Evolutionary conservation across 2,888 invertebrate genomes (phyloP).

Genomic region (Hydrotaea cyrtoneurina): DNA sequence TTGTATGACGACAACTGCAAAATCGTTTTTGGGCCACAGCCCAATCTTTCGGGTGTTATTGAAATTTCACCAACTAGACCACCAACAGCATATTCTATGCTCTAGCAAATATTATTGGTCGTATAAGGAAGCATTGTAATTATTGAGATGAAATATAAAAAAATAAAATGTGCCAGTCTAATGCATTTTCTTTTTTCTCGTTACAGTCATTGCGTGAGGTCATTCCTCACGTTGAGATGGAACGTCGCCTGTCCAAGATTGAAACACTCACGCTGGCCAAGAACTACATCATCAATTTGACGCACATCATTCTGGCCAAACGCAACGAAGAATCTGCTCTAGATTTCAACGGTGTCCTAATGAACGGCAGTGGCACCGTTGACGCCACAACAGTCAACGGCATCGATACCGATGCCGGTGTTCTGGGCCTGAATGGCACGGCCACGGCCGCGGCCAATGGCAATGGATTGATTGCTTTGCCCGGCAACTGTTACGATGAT

Average conservation of each 20-base stretch:
- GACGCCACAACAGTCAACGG: conserved; percentile 50
- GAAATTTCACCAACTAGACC: no score
- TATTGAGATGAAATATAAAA: no score
- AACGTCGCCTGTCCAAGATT: conserved; percentile 91
- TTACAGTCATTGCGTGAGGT: conserved; percentile 89
- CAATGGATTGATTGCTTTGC: conserved; percentile 56
- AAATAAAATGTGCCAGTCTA: no score
- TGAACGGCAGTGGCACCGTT: conserved; percentile 59
- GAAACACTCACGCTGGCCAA: conserved; percentile 93
- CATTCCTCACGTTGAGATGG: conserved; percentile 92
- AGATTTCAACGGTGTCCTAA: conserved; percentile 74
- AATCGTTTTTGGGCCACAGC: no score
- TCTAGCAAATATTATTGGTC: no score
- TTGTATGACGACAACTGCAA: no score
- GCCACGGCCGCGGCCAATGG: conserved; percentile 34
- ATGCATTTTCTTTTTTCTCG: no score
- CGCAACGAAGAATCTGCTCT: conserved; percentile 82
- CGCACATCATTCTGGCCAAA: conserved; percentile 92
- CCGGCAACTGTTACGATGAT: conserved; percentile 73
- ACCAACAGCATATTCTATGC: no score
- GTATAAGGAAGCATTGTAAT: no score
- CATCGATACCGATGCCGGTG: conserved; percentile 54
- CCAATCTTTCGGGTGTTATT: no score
- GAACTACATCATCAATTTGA: conserved; percentile 94
- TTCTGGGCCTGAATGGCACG: conserved; percentile 51